phyloP scores from a whole-genome alignment of 2,797 vertebrate species.

The Oreochromis grahami region DNA sequence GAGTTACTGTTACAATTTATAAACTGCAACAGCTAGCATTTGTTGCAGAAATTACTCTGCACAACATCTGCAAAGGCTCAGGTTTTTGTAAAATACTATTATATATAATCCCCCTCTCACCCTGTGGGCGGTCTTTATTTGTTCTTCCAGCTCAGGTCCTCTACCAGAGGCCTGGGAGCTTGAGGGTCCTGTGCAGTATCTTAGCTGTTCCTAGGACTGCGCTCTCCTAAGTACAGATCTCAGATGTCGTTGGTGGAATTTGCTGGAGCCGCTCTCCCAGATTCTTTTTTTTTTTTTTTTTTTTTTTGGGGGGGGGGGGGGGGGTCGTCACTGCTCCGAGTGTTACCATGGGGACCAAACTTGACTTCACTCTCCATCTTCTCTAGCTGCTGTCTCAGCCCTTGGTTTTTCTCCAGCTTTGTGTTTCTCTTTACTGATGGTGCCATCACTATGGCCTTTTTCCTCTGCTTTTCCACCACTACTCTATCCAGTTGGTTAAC shows the following conservation, averaged over 20 bases:
- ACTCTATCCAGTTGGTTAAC: background rate
- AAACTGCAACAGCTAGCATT: background rate
- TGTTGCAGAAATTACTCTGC: background rate
- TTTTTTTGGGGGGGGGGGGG: background rate
- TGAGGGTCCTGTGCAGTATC: background rate
- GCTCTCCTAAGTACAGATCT: background rate
- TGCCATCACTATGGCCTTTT: background rate
- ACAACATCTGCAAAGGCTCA: background rate
- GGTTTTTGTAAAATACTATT: background rate
- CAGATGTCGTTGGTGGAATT: background rate
- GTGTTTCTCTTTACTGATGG: background rate
- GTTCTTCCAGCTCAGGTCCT: background rate
- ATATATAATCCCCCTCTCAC: background rate
- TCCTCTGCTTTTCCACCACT: background rate
- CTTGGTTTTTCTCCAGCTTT: background rate
- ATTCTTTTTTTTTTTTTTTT: background rate
- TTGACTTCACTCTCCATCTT: background rate
- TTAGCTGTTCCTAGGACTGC: background rate
- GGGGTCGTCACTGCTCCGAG: background rate
- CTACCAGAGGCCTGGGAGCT: background rate
- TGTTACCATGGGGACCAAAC: background rate
- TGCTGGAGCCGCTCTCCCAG: background rate
- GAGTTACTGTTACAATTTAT: background rate
- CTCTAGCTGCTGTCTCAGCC: background rate
- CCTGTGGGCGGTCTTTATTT: background rate